Base-by-base conservation (phyloP, 2,888 invertebrate species). In the Plemyria rubiginata region DNA sequence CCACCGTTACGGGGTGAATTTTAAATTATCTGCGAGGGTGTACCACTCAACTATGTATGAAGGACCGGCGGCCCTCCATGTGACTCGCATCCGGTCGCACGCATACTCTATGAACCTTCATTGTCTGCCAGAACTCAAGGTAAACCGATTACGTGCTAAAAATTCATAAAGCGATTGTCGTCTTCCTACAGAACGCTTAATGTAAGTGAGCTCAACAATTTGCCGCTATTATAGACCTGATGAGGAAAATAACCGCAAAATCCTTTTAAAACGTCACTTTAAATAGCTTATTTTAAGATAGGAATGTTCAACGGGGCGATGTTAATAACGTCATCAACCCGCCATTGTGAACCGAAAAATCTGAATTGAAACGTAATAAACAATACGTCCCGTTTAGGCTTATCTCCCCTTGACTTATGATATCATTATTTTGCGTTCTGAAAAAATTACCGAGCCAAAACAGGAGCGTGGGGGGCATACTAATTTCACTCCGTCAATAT, bases 371-470 rank as follows among this genome's bases (percentile, higher is more conserved):
- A 85, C 84, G 81, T 81, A 84, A 86, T 87, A 88, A 88, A 88
- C 85, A 87, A 85, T 84, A 84, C 79, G 83, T 80, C 77, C 77
- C 81, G 84, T 81, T 82, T 77, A 81, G 79, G 81, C 83, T 90
- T 91, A 91, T 91, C 92, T 89, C 83, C 81, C 80, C 82, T 84
- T 86, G 88, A 90, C 88, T 86, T 86, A 87, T 86, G 87, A 87
- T 86, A 86, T 90, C 89, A 92, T 92, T 90, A 92, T 88, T 86
- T 88, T 82, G 83, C 81, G 84, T 90, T 91, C 90, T 86, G 76
- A 83, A 88, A 90, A 91, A 88, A 78, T 82, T 88, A 84, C 82
- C 79, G 81, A 84, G 86, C 78, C 82, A 88, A 90, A 90, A 87
- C 84, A 86, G 80, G 80, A 77, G 73, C 87, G 83, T 77, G 81